A percentile compares a stretch with the other conserved stretches of the same genome.
phyloP scores from a whole-genome alignment of 92 coral and sea anemone species.

The Paramuricea clavata region DNA sequence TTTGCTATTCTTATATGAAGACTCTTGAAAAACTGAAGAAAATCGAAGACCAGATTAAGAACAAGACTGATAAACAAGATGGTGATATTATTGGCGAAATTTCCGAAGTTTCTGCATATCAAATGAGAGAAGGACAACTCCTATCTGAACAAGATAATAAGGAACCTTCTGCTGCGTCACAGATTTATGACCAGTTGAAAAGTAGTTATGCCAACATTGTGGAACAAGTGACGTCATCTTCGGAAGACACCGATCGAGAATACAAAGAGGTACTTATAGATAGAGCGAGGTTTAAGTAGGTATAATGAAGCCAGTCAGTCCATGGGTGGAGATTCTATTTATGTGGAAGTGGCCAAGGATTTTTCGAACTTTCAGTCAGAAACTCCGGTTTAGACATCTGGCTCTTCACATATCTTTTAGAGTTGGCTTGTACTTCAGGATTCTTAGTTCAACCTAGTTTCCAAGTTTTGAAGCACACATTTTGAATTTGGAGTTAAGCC shows the following conservation, averaged over 20 bases:
- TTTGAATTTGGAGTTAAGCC: no score
- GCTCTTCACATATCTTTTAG: no score
- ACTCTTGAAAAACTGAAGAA: constrained; percentile 80
- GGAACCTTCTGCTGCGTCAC: constrained; percentile 82
- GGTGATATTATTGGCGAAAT: constrained; percentile 83
- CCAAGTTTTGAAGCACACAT: no score
- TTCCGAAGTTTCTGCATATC: constrained; percentile 87
- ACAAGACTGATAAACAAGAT: constrained; percentile 77
- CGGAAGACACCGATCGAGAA: constrained; percentile 77
- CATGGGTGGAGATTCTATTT: no score
- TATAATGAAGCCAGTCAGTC: no score
- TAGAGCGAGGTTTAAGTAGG: not conserved
- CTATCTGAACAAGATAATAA: constrained; percentile 80
- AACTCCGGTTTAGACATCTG: no score
- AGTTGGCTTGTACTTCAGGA: no score
- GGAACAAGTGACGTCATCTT: constrained; percentile 71
- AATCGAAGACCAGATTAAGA: constrained; percentile 69
- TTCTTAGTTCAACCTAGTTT: no score
- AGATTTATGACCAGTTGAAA: constrained; percentile 90
- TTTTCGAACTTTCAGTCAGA: no score
- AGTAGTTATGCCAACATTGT: constrained; percentile 86
- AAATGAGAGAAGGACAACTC: constrained; percentile 86
- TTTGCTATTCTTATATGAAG: constrained; percentile 51
- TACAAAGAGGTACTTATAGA: constrained; percentile 78
- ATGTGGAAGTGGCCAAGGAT: no score